A percentile compares a stretch with the other conserved stretches of the same genome.
Conservation (phyloP, 30 jellyfish, hydroid and myxozoan genomes). For the Turritopsis dohrnii region DNA sequence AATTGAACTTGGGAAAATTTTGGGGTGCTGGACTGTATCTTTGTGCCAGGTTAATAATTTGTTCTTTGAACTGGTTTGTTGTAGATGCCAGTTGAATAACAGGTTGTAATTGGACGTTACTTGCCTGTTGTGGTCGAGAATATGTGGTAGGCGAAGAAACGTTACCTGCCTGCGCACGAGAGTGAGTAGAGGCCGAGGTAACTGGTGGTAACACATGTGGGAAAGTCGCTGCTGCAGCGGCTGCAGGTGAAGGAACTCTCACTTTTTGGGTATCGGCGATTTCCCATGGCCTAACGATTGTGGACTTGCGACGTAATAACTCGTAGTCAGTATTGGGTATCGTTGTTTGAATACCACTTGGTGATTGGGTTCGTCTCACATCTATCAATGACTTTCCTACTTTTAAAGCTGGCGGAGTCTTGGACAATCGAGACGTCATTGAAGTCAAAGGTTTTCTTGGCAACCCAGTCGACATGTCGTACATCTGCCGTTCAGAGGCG, state of each 20-base stretch:
- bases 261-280: background rate
- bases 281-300: slow-evolving; percentile 90
- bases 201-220: background rate
- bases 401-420: background rate
- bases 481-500: background rate
- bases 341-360: background rate
- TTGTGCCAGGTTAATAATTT: slow-evolving; percentile 25
- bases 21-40: slow-evolving; percentile 37
- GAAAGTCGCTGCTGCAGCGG: background rate
- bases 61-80: slow-evolving; percentile 27
- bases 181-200: background rate
- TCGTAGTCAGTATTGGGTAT: background rate
- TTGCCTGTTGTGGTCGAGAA: background rate
- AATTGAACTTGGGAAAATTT: slow-evolving; percentile 26
- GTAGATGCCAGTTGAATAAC: slow-evolving; percentile 36
- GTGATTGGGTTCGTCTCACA: background rate
- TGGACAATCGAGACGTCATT: slow-evolving; percentile 34
- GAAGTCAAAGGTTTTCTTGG: slow-evolving; percentile 43
- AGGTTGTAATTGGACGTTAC: background rate
- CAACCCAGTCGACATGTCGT: slow-evolving; percentile 57
- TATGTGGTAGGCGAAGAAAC: background rate
- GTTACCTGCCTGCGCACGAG: background rate
- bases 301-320: slow-evolving; percentile 12
- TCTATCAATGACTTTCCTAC: background rate
- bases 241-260: background rate